These are phyloP conservation scores for Crematogaster levior DNA, from an alignment of 2,888 invertebrate genomes.

Conservation along the genomic window DNA sequence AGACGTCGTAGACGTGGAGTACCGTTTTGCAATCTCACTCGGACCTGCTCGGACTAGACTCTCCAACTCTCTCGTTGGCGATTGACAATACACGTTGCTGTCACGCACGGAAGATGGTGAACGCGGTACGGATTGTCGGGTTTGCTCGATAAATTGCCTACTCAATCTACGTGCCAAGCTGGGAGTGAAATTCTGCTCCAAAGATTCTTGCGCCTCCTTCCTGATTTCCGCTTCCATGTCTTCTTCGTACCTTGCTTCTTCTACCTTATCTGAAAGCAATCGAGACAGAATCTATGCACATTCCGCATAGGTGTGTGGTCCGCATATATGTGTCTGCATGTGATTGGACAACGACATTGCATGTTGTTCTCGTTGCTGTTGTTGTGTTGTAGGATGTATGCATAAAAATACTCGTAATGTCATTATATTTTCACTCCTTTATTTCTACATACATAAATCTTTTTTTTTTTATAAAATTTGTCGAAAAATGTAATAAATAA, in stretches of 20 bases:
- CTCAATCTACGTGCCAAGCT: constrained; percentile 82
- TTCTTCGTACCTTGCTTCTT: constrained; percentile 50
- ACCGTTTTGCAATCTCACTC: constrained; percentile 49
- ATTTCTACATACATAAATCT: constrained; percentile 80
- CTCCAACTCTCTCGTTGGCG: constrained; percentile 66
- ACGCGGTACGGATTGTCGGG: constrained; percentile 79
- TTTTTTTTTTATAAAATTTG: constrained; percentile 77
- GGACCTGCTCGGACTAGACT: constrained; percentile 43
- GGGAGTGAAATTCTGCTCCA: constrained; percentile 82
- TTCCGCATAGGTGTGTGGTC: constrained; percentile 33
- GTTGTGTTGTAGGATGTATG: constrained; percentile 50
- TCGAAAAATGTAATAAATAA: constrained; percentile 78
- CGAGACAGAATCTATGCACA: constrained; percentile 58
- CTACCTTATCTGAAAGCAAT: constrained; percentile 78
- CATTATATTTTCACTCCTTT: constrained; percentile 80
- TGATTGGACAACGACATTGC: neutral
- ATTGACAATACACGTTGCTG: constrained; percentile 74
- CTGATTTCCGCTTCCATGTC: constrained; percentile 64
- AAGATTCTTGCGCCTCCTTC: constrained; percentile 75
- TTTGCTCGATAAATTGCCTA: constrained; percentile 82
- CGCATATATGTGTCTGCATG: constrained; percentile 6
- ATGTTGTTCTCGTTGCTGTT: constrained; percentile 16
- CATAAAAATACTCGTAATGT: constrained; percentile 59
- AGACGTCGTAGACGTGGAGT: constrained; percentile 65
- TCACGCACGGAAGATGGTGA: constrained; percentile 81